Base-by-base conservation (phyloP, 2,888 invertebrate species). In the Diarsia dahlii region DNA sequence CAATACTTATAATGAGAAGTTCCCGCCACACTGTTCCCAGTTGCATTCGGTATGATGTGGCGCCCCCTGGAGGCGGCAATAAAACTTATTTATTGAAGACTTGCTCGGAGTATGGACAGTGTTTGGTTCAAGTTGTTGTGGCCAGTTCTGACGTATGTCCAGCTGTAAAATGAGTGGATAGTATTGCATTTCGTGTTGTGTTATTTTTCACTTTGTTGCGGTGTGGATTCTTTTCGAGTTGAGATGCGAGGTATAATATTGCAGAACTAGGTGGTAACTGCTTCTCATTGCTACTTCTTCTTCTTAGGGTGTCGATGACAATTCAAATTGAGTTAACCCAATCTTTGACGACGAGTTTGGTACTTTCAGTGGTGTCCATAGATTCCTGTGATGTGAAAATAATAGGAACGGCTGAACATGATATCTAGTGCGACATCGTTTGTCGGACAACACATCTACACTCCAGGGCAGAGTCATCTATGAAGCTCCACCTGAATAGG, bases 1-100 rank as follows among this genome's bases (percentile, higher is more conserved):
- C 90, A 91, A 90, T 90, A 89, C 87, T n/a, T n/a, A 88, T 90
- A 91, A 89, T 89, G 90, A 86, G 81, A 89, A 89, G 82, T 90
- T 87, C 68, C 70, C 45, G 54, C 58, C 69, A 63, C 39, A 58
- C 71, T 73, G 72, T 76, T 78, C 84, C 82, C 74, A 75, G 84
- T 71, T 87, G 87, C 88, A 89, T 81, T 86, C 68, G 48, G 64
- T 85, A 84, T 78, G 81, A 85, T 78, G 74, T 79, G 77, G 66
- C 83, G 65, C 66, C 58, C 80, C 77, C 74, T 63, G 48, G 70
- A 65, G 81, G 62, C 58, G 72, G 66, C 28, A 78, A 85, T 83
- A 87, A 86, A 88, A 87, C 79, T 87, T 87, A 75, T 79, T 81
- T 83, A 82, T 83, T 71, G 82, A 81, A 78, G 65, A 66, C n/a